Conservation (phyloP, 2,888 invertebrate species). For the Sepioteuthis lessoniana region DNA sequence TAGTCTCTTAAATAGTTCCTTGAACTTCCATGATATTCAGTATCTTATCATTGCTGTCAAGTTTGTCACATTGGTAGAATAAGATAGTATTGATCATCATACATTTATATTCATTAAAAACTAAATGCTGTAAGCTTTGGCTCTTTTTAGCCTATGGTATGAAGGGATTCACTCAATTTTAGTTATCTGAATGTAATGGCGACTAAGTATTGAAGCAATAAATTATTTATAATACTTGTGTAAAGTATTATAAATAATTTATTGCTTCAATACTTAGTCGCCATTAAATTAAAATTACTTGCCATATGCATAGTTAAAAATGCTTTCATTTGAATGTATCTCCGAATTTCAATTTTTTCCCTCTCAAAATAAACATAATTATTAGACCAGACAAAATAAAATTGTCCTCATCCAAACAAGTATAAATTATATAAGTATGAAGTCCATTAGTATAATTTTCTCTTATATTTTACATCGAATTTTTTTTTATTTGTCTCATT, state of each 20-base stretch:
- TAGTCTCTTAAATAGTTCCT: neutral
- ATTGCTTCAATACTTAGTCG: neutral
- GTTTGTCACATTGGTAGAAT: neutral
- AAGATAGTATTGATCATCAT: neutral
- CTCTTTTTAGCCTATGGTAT: neutral
- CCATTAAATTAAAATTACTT: neutral
- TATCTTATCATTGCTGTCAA: neutral
- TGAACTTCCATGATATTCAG: neutral
- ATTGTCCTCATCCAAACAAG: neutral
- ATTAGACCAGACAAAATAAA: neutral
- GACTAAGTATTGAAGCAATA: neutral
- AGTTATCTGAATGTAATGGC: neutral
- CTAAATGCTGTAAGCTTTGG: neutral
- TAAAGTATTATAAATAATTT: neutral
- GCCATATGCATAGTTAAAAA: neutral
- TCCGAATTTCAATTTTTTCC: neutral
- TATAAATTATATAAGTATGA: neutral
- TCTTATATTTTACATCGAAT: neutral
- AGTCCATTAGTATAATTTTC: neutral
- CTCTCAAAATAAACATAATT: neutral
- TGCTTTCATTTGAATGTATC: neutral
- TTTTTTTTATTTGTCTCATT: too few species aligned
- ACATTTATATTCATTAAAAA: neutral
- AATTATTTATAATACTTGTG: neutral
- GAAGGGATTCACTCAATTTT: neutral